Percentiles rank a stretch among this genome's conserved stretches.
Evolutionary conservation across 2,113 vertebrate species (phyloP).

Genomic region (Osmerus eperlanus): DNA sequence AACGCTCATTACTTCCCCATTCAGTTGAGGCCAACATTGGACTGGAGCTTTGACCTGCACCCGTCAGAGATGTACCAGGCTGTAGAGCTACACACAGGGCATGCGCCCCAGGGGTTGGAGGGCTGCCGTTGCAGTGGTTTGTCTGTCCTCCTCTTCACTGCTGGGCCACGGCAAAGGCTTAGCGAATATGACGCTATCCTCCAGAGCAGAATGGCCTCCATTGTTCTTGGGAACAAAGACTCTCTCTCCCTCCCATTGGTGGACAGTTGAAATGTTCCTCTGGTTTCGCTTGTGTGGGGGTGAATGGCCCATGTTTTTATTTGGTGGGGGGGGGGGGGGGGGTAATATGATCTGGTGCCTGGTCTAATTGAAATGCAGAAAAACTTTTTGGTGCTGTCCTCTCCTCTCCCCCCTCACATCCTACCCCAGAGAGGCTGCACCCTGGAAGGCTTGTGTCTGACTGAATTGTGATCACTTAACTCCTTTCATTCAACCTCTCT

Average conservation of each 20-base stretch:
- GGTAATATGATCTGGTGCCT: conserved; percentile 27
- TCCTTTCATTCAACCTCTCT: neutral
- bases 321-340: conserved; percentile 23
- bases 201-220: conserved; percentile 67
- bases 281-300: conserved; percentile 47
- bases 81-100: conserved; percentile 42
- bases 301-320: neutral
- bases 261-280: conserved; percentile 46
- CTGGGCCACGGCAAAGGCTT: conserved; percentile 44
- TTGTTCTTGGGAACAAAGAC: conserved; percentile 71
- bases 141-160: conserved; percentile 43
- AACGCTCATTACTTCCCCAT: conserved; percentile 15
- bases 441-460: neutral
- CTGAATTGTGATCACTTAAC: neutral
- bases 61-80: conserved; percentile 46
- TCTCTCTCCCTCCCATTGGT: conserved; percentile 59
- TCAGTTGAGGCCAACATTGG: conserved; percentile 24
- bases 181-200: conserved; percentile 64
- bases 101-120: conserved; percentile 19
- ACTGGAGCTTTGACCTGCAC: conserved; percentile 40
- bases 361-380: conserved; percentile 28
- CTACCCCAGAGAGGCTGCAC: no score
- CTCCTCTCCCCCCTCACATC: neutral
- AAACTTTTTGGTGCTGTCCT: conserved; percentile 12
- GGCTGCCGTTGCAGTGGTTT: conserved; percentile 24